Evolutionary conservation across 2,888 invertebrate species (phyloP).

Genomic region (Pimpla rufipes): DNA sequence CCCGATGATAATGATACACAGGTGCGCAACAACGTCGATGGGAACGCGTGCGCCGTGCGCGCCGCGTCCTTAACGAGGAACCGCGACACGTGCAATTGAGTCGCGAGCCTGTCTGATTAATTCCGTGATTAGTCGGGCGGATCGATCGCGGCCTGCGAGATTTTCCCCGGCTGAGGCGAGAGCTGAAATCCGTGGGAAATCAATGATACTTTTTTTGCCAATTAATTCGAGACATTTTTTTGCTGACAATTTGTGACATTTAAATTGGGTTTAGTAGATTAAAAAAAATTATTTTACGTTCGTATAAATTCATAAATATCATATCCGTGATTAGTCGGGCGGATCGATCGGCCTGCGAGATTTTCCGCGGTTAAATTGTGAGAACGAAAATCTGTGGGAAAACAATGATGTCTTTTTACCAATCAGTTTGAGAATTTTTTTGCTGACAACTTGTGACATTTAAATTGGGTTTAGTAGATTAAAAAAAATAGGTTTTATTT

Average conservation of each 20-base stretch:
- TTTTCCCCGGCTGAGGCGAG: too few species aligned
- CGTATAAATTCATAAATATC: neutral
- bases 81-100: conserved; percentile 5
- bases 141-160: neutral
- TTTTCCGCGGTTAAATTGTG: too few species aligned
- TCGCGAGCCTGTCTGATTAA: conserved; percentile 1
- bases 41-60: neutral
- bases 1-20: conserved; percentile 15
- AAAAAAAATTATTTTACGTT: neutral
- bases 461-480: neutral
- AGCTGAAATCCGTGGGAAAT: neutral
- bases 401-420: too few species aligned
- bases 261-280: neutral
- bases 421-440: too few species aligned
- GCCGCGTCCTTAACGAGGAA: neutral
- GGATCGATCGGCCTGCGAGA: too few species aligned
- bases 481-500: neutral
- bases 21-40: conserved; percentile 8
- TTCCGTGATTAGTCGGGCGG: neutral
- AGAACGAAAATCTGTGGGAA: too few species aligned
- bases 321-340: neutral
- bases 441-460: too few species aligned
- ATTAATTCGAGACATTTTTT: neutral
- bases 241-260: too few species aligned
- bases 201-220: neutral